Evolutionary conservation across 2,113 vertebrate species (phyloP), one percentile per base, ranked within the genome.

Genomic region (Apeltes quadracus): DNA sequence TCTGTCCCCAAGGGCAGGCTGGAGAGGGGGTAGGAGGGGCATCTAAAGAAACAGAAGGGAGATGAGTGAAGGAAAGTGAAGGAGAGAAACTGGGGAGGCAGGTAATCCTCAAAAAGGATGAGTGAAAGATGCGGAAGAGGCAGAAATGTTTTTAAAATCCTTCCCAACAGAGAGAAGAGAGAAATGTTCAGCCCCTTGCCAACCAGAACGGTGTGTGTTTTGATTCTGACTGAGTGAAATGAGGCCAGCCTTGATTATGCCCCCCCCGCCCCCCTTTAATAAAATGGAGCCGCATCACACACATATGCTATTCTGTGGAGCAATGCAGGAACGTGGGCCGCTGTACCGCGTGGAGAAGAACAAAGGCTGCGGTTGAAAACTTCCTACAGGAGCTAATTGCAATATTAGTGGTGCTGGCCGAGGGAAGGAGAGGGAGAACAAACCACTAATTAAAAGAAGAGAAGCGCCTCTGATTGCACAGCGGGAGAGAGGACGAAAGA

Each of bases 201-300:
- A 3, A 73, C 51, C 34, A 65, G 74, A 81, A 75, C 46, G 15
- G 69, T 53, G 71, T 54, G 78, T 76, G 79, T 76, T 79, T 64
- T 51, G 75, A 84, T 78, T 85, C 76, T 66, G 76, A 81, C 82
- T 53, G 86, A 84, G 76, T 66, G 61, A 88, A 89, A 89, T 63
- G 79, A 84, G 88, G 89, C 78, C 87, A 87, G 75, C 82, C 88
- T 88, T 90, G 88, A 91, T 87, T 87, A 69, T 44, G 71, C 75
- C 76, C 74, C 55, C 77, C 67, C 72, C 55, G 75, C 69, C 72
- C 2, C 22, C 55, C 46, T 68, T 69, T 72, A 58, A 68, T 81
- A 82, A 87, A 89, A 85, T 75, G 66, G 81, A 83, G 74, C 72
- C 59, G 75, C 76, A 74, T 86, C 78, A 80, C 66, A 80, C 61